Evolutionary conservation across 2,113 vertebrate species (phyloP).

Genomic region (Nansenia antarctica): DNA sequence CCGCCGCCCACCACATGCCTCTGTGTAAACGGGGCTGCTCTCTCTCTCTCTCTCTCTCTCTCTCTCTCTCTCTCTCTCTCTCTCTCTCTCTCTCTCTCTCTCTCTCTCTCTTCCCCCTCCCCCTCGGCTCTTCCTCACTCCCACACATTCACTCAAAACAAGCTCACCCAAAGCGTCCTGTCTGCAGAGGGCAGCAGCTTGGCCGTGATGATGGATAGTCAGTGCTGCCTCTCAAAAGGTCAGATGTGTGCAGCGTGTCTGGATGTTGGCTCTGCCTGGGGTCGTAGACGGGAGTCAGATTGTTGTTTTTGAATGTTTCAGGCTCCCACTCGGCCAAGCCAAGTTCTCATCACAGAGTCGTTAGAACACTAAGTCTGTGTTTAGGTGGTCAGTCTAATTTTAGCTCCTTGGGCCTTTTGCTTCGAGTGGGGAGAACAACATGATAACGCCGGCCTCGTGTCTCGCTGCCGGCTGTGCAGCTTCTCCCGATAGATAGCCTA

Average conservation of each 20-base stretch:
- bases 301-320: conserved; percentile 40
- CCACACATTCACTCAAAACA: background rate
- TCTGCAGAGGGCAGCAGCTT: background rate
- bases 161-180: background rate
- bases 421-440: conserved; percentile 65
- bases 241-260: conserved; percentile 33
- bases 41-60: too few species aligned
- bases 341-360: conserved; percentile 68
- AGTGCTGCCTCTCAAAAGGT: background rate
- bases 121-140: conserved; percentile 3
- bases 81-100: too few species aligned
- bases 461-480: background rate
- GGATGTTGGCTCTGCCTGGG: conserved; percentile 41
- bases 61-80: too few species aligned
- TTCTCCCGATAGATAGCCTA: background rate
- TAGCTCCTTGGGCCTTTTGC: conserved; percentile 59
- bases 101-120: too few species aligned
- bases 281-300: conserved; percentile 41
- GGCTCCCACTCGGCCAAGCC: conserved; percentile 44
- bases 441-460: conserved; percentile 50
- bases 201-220: conserved; percentile 8
- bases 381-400: conserved; percentile 63
- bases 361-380: conserved; percentile 59
- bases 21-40: too few species aligned
- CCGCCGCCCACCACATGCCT: too few species aligned